Base-by-base conservation (phyloP, 2,113 vertebrate species). In the Catharus minimus region DNA sequence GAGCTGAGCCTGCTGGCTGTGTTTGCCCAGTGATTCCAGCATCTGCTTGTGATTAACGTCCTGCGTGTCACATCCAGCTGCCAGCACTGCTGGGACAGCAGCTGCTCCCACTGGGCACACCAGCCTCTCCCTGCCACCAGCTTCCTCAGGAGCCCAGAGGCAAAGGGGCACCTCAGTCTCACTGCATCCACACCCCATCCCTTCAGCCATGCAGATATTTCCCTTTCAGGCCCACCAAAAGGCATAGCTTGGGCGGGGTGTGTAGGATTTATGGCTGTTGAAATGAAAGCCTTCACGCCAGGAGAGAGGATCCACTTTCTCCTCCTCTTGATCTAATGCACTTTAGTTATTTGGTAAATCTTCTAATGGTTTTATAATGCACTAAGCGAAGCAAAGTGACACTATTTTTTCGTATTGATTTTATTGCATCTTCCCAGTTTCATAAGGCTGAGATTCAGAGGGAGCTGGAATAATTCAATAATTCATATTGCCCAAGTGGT, bases 311-410 rank as follows among this genome's bases (percentile, higher is more conserved):
- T 94, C 88, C 67, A 69, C 87, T 97, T 96, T 92, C 94, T 84
- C 17, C 61, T 77, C 49, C 69, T 74, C 86, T 80, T 79, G 90
- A 91, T 95, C 66, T 95, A 96, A 97, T 95, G 96, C 84, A 90
- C 94, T 95, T 93, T 22, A 86, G 92, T 95, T 95, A 88, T 95
- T 96, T 95, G 96, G 95, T 94, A 94, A 96, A 96, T 94, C 95
- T 94, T 94, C 93, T 96, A 96, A 94, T 96, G 95, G 94, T 74
- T 95, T 95, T 95, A 86, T 95, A 95, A 95, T 96, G 95, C 91
- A 94, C 94, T 95, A 46, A 94, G 89, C 11, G 56, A 76, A 95
- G 93, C 84, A 88, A 95, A 95, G 86, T 62, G 92, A 95, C 91
- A 89, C 87, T 86, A 58, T 94, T 94, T 92, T 92, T 92, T 86